Evolutionary conservation across 2,113 vertebrate species (phyloP), one percentile per base, ranked within the genome.

Genomic region (Collichthys lucidus): DNA sequence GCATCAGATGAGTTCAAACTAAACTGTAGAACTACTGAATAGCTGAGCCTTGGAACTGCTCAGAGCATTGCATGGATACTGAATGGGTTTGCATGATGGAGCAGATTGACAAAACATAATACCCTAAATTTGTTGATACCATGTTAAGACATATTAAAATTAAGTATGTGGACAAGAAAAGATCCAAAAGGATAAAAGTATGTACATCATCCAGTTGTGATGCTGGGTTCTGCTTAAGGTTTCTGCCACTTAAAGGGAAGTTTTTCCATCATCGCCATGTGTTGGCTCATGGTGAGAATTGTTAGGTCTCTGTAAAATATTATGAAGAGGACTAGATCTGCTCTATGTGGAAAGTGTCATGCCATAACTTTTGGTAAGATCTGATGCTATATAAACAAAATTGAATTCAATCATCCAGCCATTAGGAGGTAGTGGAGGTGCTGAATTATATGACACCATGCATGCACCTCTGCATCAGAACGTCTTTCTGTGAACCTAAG

Each of bases 31-130:
- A 59, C 17, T 14, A 5, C 35, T 40, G 35, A 40, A 40, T 46
- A 65, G 35, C 69, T 16, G 49, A 63, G 11, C n/a, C 57, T 68
- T 80, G 35, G 35, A 12, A 17, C 22, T 49, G 46, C 24, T 35
- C 29, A 69, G 47, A 59, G 19, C 29, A 29, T 46, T 10, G 74
- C 74, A 15, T 60, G 40, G 85, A 77, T 44, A 67, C 68, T 47
- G 47, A 46, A 69, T 77, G 11, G 49, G 31, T 46, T 31, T 61
- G 26, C 46, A 20, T 77, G 26, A 68, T 40, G 9, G 24, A 57
- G 31, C 42, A 60, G 19, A 56, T 20, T 75, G 40, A 8, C 44
- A 66, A 14, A 35, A 66, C n/a, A 35, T 19, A 15, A 47, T 14
- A 63, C 0, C n/a, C 8, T n/a, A 20, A 65, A 62, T 20, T 26